Base-by-base conservation (phyloP, 2,888 invertebrate species). In the Apomyelois bistriatella region DNA sequence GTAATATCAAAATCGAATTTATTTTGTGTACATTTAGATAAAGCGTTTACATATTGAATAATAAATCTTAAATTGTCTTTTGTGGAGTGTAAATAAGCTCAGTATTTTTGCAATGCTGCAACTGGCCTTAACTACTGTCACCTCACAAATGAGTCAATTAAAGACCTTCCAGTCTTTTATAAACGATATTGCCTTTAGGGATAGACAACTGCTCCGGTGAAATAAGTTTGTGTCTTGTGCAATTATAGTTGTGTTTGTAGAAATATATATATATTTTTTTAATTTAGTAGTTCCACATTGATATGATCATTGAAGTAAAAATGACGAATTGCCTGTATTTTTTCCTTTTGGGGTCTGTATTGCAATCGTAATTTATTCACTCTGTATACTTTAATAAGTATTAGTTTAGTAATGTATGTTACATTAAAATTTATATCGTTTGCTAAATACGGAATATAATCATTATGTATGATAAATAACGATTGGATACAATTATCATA, bases 21-120 rank as follows among this genome's bases (percentile, higher is more conserved):
- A 80, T 79, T 81, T 83, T 79, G 79, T 78, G 72, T 84, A 82
- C 79, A 80, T 85, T 86, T 85, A 82, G 75, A 86, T 71, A 74
- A 73, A 22, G 22, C 5, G 70, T 79, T 79, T 82, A 81, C 76
- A 80, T 79, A 66, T 74, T 61, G 61, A 68, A 68, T 66, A n/a
- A 16, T 50, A n/a, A 40, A 50, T 15, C 40, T 32, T 41, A 13
- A 28, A 30, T 30, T 40, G 32, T 50, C 63, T 66, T 63, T 68
- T 64, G 56, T 61, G 57, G 54, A 55, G 59, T 43, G 53, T 51
- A 59, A n/a, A 54, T 46, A 41, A 51, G 53, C 54, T 53, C 53
- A 53, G 48, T 37, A 35, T 53, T 53, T 42, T 46, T 15, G 30
- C 50, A 46, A 52, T 42, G 58, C 66, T 69, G 68, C 61, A 58